Conservation (phyloP, 30 jellyfish, hydroid and myxozoan genomes). For the Mastigias papua region DNA sequence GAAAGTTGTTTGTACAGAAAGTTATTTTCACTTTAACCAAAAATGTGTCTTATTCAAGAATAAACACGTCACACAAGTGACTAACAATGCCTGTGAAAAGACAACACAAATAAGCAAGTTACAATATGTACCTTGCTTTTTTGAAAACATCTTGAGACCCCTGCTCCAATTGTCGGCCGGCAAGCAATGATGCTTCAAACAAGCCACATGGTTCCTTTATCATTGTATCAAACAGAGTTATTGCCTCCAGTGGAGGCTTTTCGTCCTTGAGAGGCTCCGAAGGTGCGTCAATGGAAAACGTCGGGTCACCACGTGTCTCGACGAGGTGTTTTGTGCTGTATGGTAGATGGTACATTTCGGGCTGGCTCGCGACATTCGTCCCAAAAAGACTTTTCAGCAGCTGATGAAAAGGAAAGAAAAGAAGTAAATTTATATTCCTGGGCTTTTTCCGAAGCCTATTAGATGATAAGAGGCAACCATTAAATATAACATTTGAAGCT, state of each 20-base stretch:
- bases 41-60: too few species aligned
- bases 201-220: conserved; percentile 50
- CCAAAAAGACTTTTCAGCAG: conserved; percentile 94
- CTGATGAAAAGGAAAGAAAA: conserved; percentile 25
- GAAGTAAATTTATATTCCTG: not conserved
- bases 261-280: conserved; percentile 45
- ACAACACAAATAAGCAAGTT: too few species aligned
- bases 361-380: conserved; percentile 95
- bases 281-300: conserved; percentile 52
- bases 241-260: conserved; percentile 26
- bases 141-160: conserved; percentile 40
- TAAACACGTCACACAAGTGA: too few species aligned
- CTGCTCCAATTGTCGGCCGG: conserved; percentile 27
- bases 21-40: too few species aligned
- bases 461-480: too few species aligned
- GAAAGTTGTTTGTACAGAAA: too few species aligned
- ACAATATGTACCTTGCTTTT: conserved; percentile 68
- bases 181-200: conserved; percentile 45
- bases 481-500: too few species aligned
- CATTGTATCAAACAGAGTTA: conserved; percentile 31
- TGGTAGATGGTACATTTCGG: conserved; percentile 86
- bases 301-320: conserved; percentile 88
- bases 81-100: too few species aligned
- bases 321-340: conserved; percentile 89
- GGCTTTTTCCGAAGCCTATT: too few species aligned